Evolutionary conservation across 2,113 vertebrate species (phyloP).

Genomic region (Rousettus leschenaultii): DNA sequence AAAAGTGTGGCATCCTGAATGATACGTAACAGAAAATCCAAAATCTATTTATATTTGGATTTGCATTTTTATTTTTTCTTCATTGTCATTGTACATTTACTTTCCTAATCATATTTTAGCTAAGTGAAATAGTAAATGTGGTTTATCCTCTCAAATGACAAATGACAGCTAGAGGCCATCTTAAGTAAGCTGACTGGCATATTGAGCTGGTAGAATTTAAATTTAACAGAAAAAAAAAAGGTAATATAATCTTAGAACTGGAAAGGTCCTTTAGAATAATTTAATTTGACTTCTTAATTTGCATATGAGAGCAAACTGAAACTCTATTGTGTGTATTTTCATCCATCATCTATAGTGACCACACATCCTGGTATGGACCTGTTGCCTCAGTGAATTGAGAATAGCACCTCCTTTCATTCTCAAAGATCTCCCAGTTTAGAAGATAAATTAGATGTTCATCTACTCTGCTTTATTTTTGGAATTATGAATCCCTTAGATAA

Average conservation of each 20-base stretch:
- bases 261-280: background rate
- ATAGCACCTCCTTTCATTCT: background rate
- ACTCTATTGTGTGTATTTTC: background rate
- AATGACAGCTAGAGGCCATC: background rate
- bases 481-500: background rate
- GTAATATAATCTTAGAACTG: background rate
- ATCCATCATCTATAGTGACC: background rate
- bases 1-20: background rate
- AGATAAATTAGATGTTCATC: background rate
- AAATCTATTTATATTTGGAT: background rate
- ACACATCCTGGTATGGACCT: background rate
- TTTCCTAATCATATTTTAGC: background rate
- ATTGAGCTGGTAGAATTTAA: background rate
- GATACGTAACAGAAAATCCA: background rate
- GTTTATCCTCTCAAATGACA: slow-evolving; percentile 19
- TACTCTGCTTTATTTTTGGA: background rate
- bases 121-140: background rate
- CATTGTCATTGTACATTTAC: background rate
- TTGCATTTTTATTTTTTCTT: slow-evolving; percentile 11
- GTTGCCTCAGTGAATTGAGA: background rate
- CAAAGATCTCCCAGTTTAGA: background rate
- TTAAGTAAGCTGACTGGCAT: background rate
- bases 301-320: background rate
- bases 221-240: background rate
- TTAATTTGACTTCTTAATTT: background rate